Conservation (phyloP, 2,797 vertebrate species). For the Trematomus bernacchii region DNA sequence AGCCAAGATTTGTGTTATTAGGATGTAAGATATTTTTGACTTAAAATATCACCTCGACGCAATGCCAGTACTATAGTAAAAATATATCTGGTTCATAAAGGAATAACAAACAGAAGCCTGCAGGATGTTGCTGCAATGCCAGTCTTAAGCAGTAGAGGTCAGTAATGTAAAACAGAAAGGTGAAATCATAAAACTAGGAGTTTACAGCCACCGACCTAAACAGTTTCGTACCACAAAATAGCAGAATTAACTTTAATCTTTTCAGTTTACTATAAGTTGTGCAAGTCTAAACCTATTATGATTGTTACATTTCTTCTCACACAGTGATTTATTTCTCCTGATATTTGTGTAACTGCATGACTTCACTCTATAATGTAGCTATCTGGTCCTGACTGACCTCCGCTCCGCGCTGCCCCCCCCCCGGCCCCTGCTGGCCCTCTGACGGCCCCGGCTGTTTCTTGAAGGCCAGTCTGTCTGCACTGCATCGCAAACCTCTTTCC, state of each 20-base stretch:
- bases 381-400: slow-evolving; percentile 66
- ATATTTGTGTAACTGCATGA: slow-evolving; percentile 79
- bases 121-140: slow-evolving; percentile 17
- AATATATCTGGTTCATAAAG: neutral
- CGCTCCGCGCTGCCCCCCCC: slow-evolving; percentile 45
- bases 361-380: slow-evolving; percentile 66
- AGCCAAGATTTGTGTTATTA: neutral
- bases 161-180: slow-evolving; percentile 44
- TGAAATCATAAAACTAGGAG: neutral
- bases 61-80: neutral
- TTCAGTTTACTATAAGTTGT: neutral
- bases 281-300: neutral
- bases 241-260: neutral
- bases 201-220: neutral
- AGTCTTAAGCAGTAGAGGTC: slow-evolving; percentile 56
- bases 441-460: slow-evolving; percentile 60
- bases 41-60: neutral
- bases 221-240: neutral
- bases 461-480: slow-evolving; percentile 60
- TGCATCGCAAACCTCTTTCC: slow-evolving; percentile 52
- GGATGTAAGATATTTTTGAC: neutral
- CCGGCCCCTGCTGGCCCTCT: slow-evolving; percentile 63
- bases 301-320: slow-evolving; percentile 17
- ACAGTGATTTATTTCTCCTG: slow-evolving; percentile 54
- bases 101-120: neutral